A percentile compares a stretch with the other conserved stretches of the same genome.
Evolutionary conservation across 2,797 vertebrate genomes (phyloP).

Genomic region (Onychomys arenicola): DNA sequence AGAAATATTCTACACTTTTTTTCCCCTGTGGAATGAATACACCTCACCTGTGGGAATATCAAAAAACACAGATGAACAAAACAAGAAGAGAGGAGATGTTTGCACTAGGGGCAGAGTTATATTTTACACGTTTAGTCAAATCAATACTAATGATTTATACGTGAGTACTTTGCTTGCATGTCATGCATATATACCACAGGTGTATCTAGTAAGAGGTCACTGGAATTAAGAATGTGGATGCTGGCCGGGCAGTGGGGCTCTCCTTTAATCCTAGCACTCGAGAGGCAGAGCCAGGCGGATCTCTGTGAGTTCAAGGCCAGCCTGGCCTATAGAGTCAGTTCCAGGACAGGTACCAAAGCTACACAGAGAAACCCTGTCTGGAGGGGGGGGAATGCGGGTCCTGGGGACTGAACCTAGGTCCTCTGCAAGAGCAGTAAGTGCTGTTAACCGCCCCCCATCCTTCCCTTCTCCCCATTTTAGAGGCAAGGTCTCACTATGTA

Average conservation of each 20-base stretch:
- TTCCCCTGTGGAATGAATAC: not conserved
- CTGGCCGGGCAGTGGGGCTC: too few relatives aligned
- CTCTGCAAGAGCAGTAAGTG: not conserved
- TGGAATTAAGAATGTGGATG: not conserved
- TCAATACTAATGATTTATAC: not conserved
- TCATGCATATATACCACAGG: too few relatives aligned
- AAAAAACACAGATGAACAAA: slow-evolving; percentile 17
- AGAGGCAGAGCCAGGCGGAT: too few relatives aligned
- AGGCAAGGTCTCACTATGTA: not conserved
- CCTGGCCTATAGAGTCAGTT: too few relatives aligned
- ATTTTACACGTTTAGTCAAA: not conserved
- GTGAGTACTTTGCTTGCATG: not conserved
- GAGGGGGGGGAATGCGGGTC: too few relatives aligned
- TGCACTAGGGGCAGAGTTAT: not conserved
- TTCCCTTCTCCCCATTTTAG: not conserved
- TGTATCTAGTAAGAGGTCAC: not conserved
- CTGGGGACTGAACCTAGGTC: not conserved
- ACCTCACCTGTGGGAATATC: not conserved
- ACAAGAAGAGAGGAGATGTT: not conserved
- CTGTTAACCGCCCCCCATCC: not conserved
- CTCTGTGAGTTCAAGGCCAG: too few relatives aligned
- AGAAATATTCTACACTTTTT: not conserved
- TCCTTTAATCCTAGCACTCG: too few relatives aligned
- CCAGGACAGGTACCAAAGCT: too few relatives aligned
- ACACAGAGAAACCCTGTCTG: too few relatives aligned